Percentiles rank a stretch among this genome's conserved stretches.
Evolutionary conservation across 53 echinoderm and acorn worm species (phyloP).

Genomic region (Apostichopus leukothele): DNA sequence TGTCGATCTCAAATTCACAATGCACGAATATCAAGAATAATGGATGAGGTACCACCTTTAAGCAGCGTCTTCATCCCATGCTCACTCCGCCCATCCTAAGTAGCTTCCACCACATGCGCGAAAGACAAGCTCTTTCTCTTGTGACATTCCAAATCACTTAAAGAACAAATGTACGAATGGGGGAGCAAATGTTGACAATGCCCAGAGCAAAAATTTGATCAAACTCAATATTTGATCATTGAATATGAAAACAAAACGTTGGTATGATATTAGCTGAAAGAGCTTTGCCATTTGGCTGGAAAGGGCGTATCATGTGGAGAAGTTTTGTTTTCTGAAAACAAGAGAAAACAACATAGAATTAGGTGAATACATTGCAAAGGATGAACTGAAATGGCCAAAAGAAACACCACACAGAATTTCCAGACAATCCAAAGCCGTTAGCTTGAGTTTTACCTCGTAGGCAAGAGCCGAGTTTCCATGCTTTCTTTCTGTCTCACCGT

Average conservation of each 20-base stretch:
- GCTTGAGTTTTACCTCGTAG: slow-evolving; percentile 62
- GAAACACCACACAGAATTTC: slow-evolving; percentile 21
- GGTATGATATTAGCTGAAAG: slow-evolving; percentile 34
- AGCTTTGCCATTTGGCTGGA: slow-evolving; percentile 46
- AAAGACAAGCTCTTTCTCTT: slow-evolving; percentile 41
- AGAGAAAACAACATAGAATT: slow-evolving; percentile 47
- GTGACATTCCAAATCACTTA: slow-evolving; percentile 13
- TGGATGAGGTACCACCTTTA: slow-evolving; percentile 46
- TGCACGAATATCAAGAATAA: slow-evolving; percentile 39
- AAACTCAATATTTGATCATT: background rate
- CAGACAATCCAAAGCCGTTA: background rate
- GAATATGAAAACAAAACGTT: background rate
- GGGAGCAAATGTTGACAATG: background rate
- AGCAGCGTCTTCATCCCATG: slow-evolving; percentile 43
- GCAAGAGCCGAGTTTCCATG: slow-evolving; percentile 63
- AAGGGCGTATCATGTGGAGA: slow-evolving; percentile 34
- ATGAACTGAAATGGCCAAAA: slow-evolving; percentile 16
- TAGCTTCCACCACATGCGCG: slow-evolving; percentile 43
- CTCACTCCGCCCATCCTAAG: slow-evolving; percentile 29
- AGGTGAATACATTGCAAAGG: slow-evolving; percentile 11
- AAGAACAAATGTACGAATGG: background rate
- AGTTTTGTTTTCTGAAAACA: slow-evolving; percentile 34
- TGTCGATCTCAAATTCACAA: slow-evolving; percentile 11
- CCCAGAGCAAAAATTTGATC: slow-evolving; percentile 17
- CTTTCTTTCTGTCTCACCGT: slow-evolving; percentile 84